Evolutionary conservation across 2,888 invertebrate species (phyloP).

Genomic region (Pseudococcus longispinus): DNA sequence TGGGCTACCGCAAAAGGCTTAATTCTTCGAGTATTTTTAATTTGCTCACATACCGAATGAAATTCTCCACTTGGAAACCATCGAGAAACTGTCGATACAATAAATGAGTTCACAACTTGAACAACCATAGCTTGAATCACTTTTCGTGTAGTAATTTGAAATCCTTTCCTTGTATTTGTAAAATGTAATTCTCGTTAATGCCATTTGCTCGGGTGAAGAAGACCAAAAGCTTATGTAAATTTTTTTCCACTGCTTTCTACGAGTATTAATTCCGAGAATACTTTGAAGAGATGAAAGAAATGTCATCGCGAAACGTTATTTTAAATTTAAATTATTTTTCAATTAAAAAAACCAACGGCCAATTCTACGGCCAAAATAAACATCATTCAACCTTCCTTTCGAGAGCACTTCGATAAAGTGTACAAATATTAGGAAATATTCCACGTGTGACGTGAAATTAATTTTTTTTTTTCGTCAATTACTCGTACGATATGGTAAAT

Average conservation of each 20-base stretch:
- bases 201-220: background rate
- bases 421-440: background rate
- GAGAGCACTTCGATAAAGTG: background rate
- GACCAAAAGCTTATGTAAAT: constrained; percentile 26
- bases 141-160: constrained; percentile 26
- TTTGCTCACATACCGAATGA: background rate
- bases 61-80: background rate
- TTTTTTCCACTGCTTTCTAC: background rate
- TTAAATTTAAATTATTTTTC: background rate
- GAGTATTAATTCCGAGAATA: background rate
- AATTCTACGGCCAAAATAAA: background rate
- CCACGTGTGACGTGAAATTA: background rate
- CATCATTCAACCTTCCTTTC: background rate
- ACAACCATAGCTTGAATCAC: constrained; percentile 25
- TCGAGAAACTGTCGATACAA: background rate
- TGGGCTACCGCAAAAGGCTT: background rate
- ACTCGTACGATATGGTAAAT: background rate
- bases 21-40: background rate
- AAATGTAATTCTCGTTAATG: constrained; percentile 21
- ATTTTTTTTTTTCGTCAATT: background rate
- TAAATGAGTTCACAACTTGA: constrained; percentile 38
- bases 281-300: background rate
- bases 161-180: constrained; percentile 36
- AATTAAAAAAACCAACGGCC: background rate
- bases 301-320: background rate